phyloP scores from a whole-genome alignment of 2,888 invertebrate genomes.

The Amiota minor region DNA sequence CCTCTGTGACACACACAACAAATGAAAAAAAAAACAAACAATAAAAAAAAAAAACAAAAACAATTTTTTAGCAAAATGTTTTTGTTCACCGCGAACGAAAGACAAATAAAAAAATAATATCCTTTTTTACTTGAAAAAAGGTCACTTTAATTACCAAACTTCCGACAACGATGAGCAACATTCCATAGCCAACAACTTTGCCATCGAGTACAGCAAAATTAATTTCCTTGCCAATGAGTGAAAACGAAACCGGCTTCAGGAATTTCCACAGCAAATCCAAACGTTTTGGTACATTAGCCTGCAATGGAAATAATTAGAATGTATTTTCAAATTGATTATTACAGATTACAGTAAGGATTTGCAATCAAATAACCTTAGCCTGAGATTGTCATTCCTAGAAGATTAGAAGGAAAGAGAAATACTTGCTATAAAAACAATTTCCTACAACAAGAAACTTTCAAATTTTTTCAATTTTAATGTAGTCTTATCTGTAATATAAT shows the following conservation, averaged over 20 bases:
- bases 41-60: constrained; percentile 32
- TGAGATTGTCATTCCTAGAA: too few species aligned
- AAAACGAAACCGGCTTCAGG: constrained; percentile 84
- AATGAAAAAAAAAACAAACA: constrained; percentile 24
- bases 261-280: constrained; percentile 81
- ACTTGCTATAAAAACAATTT: too few species aligned
- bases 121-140: constrained; percentile 7
- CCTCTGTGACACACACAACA: constrained; percentile 31
- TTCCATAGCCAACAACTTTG: constrained; percentile 75
- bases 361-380: too few species aligned
- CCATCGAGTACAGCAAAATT: constrained; percentile 76
- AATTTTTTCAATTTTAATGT: too few species aligned
- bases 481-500: too few species aligned
- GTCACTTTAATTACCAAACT: constrained; percentile 74
- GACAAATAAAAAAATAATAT: constrained; percentile 47
- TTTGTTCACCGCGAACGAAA: constrained; percentile 10
- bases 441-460: too few species aligned
- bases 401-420: too few species aligned
- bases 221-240: constrained; percentile 85
- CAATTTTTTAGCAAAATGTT: constrained; percentile 16
- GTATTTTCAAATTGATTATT: too few species aligned
- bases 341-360: too few species aligned
- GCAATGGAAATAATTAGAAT: constrained; percentile 26
- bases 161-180: constrained; percentile 72
- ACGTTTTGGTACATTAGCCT: constrained; percentile 76